These are phyloP conservation scores for Narcine bancroftii DNA, from an alignment of 2,113 vertebrate genomes.

Conservation along the genomic window DNA sequence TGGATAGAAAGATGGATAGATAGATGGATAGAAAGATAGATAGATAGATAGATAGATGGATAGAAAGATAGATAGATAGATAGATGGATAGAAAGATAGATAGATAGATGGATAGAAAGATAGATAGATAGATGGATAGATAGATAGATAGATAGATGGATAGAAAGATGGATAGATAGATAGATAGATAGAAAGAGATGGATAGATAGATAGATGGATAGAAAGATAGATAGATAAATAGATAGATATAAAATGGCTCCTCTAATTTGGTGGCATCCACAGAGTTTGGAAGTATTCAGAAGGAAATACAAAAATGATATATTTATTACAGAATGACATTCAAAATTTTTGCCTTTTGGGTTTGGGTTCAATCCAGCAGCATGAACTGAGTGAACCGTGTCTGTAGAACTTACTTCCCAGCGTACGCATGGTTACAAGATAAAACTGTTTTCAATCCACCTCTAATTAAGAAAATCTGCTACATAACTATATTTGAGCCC, in stretches of 20 bases:
- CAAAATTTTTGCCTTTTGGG: background rate
- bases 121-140: too few relatives aligned
- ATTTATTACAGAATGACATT: background rate
- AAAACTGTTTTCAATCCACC: background rate
- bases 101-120: too few relatives aligned
- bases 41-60: too few relatives aligned
- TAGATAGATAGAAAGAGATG: too few relatives aligned
- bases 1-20: too few relatives aligned
- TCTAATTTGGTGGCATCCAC: background rate
- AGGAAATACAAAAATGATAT: background rate
- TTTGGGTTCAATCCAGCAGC: constrained; percentile 5
- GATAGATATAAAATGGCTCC: background rate
- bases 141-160: too few relatives aligned
- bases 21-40: too few relatives aligned
- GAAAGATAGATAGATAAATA: too few relatives aligned
- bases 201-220: too few relatives aligned
- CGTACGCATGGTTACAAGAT: constrained; percentile 12
- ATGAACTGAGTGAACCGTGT: background rate
- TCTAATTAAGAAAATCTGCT: constrained; percentile 26
- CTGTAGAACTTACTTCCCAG: background rate
- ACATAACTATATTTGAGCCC: background rate
- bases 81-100: too few relatives aligned
- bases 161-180: too few relatives aligned
- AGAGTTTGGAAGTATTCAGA: background rate
- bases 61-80: too few relatives aligned